Evolutionary conservation across 2,113 vertebrate genomes (phyloP), one percentile per base, ranked within the genome.

Genomic region (Epinephelus moara): DNA sequence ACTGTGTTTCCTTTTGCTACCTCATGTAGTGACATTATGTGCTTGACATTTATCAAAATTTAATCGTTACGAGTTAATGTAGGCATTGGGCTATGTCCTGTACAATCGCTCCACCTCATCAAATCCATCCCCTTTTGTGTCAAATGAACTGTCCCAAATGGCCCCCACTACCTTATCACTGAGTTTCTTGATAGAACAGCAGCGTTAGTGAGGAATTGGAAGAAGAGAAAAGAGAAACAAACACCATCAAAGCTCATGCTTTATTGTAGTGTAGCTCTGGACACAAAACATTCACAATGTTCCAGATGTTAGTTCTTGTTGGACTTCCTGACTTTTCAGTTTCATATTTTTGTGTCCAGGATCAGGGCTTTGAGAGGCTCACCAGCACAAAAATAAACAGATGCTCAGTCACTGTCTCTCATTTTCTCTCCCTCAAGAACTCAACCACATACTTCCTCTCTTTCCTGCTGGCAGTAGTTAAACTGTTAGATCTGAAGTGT

Each of bases 401-500:
- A 13, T 13, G n/a, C 37, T 72, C 21, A 37, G 33, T 57, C 17
- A 9, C 70, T 49, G 42, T 21, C 45, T 49, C n/a, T 8, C 17
- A 6, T 47, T 75, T 21, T 62, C 18, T 37, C 19, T 50, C 55
- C 17, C 70, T 67, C 18, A 37, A 56, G 49, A 72, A 64, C 25
- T 55, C 40, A 47, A 64, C 69, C 79, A 68, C 79, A 59, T 6
- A 42, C 52, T 63, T 75, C 71, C 25, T 60, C 50, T 71, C 17
- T 17, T 62, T 64, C 25, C 61, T 74, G 61, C 40, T 0, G 2
- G 50, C 9, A 2, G 42, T 49, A 45, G 61, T 81, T 73, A 73
- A 73, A 69, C 55, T 18, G 37, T 73, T 62, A 49, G 27, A 52
- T 63, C 21, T 68, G 70, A 17, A 68, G 62, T 82, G 75, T 75